A percentile compares a stretch with the other conserved stretches of the same genome.
Conservation (phyloP, 2,113 vertebrate species). For the Labrus mixtus region DNA sequence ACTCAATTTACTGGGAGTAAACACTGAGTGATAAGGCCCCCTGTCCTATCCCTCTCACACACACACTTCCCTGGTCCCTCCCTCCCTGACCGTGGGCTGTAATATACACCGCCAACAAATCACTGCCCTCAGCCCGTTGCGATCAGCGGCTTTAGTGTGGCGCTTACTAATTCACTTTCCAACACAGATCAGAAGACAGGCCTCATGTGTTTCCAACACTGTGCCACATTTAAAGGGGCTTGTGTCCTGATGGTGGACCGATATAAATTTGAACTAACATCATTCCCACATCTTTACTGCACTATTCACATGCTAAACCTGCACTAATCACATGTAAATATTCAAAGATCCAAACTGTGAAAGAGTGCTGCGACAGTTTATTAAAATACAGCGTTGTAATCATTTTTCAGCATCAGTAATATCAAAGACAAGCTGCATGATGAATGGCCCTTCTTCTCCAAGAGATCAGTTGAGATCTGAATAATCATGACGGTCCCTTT, state of each 20-base stretch:
- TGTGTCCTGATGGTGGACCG: conserved; percentile 70
- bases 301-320: conserved; percentile 53
- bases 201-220: conserved; percentile 78
- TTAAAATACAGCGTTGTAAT: conserved; percentile 57
- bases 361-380: conserved; percentile 41
- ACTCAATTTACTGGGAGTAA: conserved; percentile 88
- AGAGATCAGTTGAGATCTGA: conserved; percentile 24
- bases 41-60: conserved; percentile 71
- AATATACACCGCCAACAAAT: conserved; percentile 84
- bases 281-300: conserved; percentile 50
- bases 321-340: conserved; percentile 54
- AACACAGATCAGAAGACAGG: conserved; percentile 79
- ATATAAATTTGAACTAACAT: conserved; percentile 72
- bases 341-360: conserved; percentile 39
- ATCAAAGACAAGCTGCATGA: conserved; percentile 47
- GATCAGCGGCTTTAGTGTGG: conserved; percentile 77
- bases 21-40: conserved; percentile 84
- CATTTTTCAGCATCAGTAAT: conserved; percentile 46
- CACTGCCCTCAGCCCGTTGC: conserved; percentile 74
- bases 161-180: conserved; percentile 83
- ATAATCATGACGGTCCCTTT: conserved; percentile 53
- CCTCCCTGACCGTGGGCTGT: conserved; percentile 75
- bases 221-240: conserved; percentile 63
- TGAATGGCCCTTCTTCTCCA: conserved; percentile 41
- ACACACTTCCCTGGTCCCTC: conserved; percentile 46